Conservation (phyloP, 2,113 vertebrate species). For the Octodon degus region DNA sequence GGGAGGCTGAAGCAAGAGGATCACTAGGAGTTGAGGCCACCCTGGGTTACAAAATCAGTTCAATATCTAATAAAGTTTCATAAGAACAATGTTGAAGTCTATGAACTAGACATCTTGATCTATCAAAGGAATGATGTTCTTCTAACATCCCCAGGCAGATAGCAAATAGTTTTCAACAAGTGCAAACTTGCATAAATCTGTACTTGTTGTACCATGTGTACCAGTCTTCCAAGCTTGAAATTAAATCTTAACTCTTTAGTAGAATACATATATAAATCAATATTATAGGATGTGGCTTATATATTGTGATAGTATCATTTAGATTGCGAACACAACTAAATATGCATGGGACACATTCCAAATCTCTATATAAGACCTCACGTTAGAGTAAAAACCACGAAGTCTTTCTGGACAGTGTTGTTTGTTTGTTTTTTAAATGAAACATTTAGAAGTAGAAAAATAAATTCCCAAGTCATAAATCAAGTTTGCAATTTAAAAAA, state of each 20-base stretch:
- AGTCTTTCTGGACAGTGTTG: background rate
- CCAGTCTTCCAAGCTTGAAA: slow-evolving; percentile 41
- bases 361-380: slow-evolving; percentile 34
- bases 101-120: slow-evolving; percentile 49
- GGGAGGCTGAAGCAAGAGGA: background rate
- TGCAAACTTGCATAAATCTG: background rate
- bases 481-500: slow-evolving; percentile 9
- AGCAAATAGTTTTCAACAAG: background rate
- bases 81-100: slow-evolving; percentile 45
- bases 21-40: background rate
- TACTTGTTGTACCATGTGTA: background rate
- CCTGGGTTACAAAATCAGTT: background rate
- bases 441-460: slow-evolving; percentile 49
- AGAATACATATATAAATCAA: slow-evolving; percentile 11
- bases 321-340: slow-evolving; percentile 49
- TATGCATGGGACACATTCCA: slow-evolving; percentile 29
- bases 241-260: background rate
- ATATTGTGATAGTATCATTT: background rate
- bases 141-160: background rate
- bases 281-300: background rate
- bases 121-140: slow-evolving; percentile 45
- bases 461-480: slow-evolving; percentile 51
- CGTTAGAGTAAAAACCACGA: slow-evolving; percentile 39
- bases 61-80: background rate
- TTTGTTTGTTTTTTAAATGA: background rate